phyloP scores from a whole-genome alignment of 1,140 invertebrate genomes.

The Drosophila kepulauana region DNA sequence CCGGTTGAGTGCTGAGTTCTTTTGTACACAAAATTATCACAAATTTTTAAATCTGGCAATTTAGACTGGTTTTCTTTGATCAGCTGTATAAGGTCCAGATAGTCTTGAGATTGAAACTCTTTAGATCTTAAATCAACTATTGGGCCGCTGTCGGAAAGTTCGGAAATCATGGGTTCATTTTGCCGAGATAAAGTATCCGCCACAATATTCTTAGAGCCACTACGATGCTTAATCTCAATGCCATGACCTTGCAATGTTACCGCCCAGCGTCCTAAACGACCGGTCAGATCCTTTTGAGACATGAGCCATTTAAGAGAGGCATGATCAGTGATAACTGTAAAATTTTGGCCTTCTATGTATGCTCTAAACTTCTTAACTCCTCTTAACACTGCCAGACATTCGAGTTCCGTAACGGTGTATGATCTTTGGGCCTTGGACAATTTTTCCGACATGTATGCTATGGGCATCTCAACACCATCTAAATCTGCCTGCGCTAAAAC shows the following conservation, averaged over 20 bases:
- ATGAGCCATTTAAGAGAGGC: conserved; percentile 37
- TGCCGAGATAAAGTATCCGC: conserved; percentile 19
- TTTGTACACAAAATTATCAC: conserved; percentile 28
- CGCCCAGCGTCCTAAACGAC: conserved; percentile 18
- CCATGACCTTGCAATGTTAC: not conserved
- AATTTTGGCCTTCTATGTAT: conserved; percentile 38
- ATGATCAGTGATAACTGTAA: conserved; percentile 40
- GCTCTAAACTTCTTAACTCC: conserved; percentile 33
- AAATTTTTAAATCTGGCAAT: conserved; percentile 31
- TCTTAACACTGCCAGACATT: conserved; percentile 35
- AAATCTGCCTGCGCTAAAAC: conserved; percentile 31
- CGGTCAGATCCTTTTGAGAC: conserved; percentile 34
- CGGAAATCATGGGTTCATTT: conserved; percentile 5
- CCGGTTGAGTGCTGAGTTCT: conserved; percentile 8
- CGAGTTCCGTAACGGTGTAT: conserved; percentile 46
- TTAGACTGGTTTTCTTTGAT: conserved; percentile 5
- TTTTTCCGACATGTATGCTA: conserved; percentile 58
- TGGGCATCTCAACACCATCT: conserved; percentile 39
- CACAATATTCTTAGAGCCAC: conserved; percentile 27
- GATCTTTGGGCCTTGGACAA: conserved; percentile 54
- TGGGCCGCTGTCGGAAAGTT: conserved; percentile 4
- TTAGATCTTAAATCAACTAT: conserved; percentile 14
- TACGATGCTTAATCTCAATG: conserved; percentile 18
- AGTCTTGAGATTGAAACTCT: conserved; percentile 24
- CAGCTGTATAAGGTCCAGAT: conserved; percentile 8